Evolutionary conservation across 2,888 invertebrate species (phyloP), one percentile per base, ranked within the genome.

Genomic region (Rhabditoides inermis): DNA sequence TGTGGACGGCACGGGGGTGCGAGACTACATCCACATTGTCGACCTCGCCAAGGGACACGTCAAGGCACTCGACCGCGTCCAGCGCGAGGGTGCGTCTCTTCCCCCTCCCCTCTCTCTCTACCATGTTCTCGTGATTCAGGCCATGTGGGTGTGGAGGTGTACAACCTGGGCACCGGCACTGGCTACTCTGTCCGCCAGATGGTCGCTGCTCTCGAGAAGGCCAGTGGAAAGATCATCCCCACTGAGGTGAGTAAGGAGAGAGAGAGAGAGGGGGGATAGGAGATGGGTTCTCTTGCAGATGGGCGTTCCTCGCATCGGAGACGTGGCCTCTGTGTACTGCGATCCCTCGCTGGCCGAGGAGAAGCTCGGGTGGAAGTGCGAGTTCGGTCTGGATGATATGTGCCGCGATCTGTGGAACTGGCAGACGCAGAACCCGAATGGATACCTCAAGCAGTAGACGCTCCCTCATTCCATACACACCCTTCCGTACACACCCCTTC

Each of bases 11-110:
- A 75, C 74, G 86, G 92, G 92, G 66, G 86, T 95, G 41, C 83
- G 94, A 65, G 94, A 94, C 79, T 94, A 92, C 77, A 91, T 95
- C 68, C 94, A 95, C 77, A 88, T 94, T 0, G 89, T 90, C 83
- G 94, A 94, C 80, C 79, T 92, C 58, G 88, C 90, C 0, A 81
- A 82, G 12, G 94, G 92, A 0, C 94, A 94, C 79, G 84, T 87
- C 26, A 85, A 85, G 69, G 90, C 91, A 1, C 79, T 90, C 41
- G 82, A 84, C 60, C 84, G 87, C 77, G 82, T 90, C 30, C 83
- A 84, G 61, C 52, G 39, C 28, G 50, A 49, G 27, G 53, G 55
- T 56, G 2, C 40, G 7, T 44, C 26, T 40, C 10, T 32, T 32
- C 35, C 35, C 15, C 35, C n/a, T n/a, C n/a, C n/a, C n/a, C n/a